A percentile compares a stretch with the other conserved stretches of the same genome.
Evolutionary conservation across 2,888 invertebrate genomes (phyloP).

Genomic region (Cryptosula pallasiana): DNA sequence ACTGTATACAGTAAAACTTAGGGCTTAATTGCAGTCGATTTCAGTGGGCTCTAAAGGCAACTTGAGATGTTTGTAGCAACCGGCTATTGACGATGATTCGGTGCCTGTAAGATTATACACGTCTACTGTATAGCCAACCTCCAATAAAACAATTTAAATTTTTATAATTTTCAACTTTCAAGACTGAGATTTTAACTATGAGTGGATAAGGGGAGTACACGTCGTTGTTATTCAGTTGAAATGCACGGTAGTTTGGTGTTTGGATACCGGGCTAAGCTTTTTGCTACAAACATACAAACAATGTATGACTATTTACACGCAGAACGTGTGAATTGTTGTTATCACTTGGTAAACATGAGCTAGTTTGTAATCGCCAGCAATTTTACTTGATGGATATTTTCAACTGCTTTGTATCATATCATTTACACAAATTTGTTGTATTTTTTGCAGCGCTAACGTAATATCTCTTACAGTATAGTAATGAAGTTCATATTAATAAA

Average conservation of each 20-base stretch:
- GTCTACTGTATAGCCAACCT: not conserved
- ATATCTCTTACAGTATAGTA: too few relatives aligned
- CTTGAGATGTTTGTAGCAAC: not conserved
- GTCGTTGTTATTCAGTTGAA: not conserved
- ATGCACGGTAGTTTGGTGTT: not conserved
- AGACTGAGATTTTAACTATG: not conserved
- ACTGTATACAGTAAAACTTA: not conserved
- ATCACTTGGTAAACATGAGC: not conserved
- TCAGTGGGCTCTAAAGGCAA: not conserved
- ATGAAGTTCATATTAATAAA: too few relatives aligned
- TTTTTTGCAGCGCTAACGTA: too few relatives aligned
- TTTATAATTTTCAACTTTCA: not conserved
- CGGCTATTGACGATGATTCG: not conserved
- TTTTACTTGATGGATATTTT: too few relatives aligned
- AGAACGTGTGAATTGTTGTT: not conserved
- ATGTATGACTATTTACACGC: not conserved
- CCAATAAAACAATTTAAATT: constrained; percentile 21
- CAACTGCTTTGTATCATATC: too few relatives aligned
- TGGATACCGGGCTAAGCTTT: not conserved
- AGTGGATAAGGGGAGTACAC: not conserved
- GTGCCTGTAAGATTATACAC: constrained; percentile 21
- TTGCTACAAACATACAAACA: not conserved
- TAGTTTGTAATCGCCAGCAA: too few relatives aligned
- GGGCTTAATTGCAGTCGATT: not conserved
- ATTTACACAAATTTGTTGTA: too few relatives aligned